Conservation (phyloP, 2,113 vertebrate species). For the Phylloscopus trochilus region DNA sequence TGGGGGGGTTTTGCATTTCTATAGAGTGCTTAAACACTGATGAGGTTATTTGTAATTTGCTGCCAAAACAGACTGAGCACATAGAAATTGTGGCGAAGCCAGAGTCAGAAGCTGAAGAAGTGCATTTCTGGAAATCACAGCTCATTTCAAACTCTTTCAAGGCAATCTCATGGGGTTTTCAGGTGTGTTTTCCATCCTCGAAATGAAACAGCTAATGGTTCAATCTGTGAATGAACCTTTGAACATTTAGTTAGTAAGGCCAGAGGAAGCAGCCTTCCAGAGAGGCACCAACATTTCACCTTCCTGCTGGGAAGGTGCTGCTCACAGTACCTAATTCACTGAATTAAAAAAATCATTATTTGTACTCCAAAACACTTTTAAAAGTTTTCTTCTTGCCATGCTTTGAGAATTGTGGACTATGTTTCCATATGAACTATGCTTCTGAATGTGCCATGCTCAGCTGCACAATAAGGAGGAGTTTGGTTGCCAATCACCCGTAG, state of each 20-base stretch:
- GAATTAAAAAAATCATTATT: not conserved
- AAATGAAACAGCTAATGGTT: not conserved
- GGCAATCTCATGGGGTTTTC: not conserved
- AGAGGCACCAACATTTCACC: not conserved
- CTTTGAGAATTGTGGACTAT: not conserved
- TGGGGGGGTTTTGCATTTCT: not conserved
- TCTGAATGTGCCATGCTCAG: not conserved
- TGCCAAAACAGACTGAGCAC: not conserved
- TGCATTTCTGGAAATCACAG: not conserved
- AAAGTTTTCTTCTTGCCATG: not conserved
- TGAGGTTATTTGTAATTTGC: not conserved
- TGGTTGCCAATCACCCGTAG: too few species aligned
- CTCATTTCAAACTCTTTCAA: not conserved
- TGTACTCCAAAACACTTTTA: not conserved
- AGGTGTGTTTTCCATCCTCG: not conserved
- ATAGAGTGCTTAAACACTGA: too few species aligned
- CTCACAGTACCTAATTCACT: not conserved
- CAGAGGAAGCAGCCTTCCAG: not conserved
- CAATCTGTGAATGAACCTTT: not conserved
- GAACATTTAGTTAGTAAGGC: not conserved
- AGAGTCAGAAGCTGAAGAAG: not conserved
- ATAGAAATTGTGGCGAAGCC: not conserved
- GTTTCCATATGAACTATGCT: not conserved
- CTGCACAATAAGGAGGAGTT: not conserved
- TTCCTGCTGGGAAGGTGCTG: rapidly evolving